A percentile compares a stretch with the other conserved stretches of the same genome.
phyloP scores from a whole-genome alignment of 2,888 invertebrate genomes.

The Sclerodermus sp. region DNA sequence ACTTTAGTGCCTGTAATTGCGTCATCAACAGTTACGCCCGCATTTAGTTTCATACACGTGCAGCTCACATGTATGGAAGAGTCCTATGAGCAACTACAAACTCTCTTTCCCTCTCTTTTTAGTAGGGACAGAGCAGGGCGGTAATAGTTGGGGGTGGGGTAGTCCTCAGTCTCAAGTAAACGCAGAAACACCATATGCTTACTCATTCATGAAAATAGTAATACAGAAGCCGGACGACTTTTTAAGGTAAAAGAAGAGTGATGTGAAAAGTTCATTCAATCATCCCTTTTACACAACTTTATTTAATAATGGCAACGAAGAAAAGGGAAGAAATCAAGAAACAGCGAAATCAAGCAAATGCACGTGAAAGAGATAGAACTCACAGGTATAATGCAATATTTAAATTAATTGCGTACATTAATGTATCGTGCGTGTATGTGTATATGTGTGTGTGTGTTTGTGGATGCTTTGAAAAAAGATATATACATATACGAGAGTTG shows the following conservation, averaged over 20 bases:
- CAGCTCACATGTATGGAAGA: slow-evolving; percentile 23
- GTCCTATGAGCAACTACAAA: slow-evolving; percentile 4
- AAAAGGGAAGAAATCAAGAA: slow-evolving; percentile 53
- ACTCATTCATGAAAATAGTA: slow-evolving; percentile 23
- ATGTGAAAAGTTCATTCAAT: too few species aligned
- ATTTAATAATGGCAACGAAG: slow-evolving; percentile 23
- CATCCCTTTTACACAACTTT: too few species aligned
- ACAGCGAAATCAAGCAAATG: slow-evolving; percentile 79
- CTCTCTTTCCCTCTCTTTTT: background rate
- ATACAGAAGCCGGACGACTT: background rate
- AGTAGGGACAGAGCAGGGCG: background rate
- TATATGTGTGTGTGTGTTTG: too few species aligned
- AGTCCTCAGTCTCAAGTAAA: slow-evolving; percentile 16
- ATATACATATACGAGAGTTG: too few species aligned
- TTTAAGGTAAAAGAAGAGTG: background rate
- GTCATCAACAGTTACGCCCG: background rate
- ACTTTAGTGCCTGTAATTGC: too few species aligned
- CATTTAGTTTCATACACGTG: slow-evolving; percentile 23
- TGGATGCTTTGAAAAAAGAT: too few species aligned
- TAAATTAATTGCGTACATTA: too few species aligned
- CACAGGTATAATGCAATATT: slow-evolving; percentile 82
- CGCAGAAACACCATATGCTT: slow-evolving; percentile 12
- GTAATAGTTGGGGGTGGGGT: slow-evolving; percentile 14
- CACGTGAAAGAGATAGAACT: slow-evolving; percentile 79
- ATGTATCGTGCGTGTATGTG: too few species aligned